Percentiles rank a stretch among this genome's conserved stretches.
Evolutionary conservation across 2,113 vertebrate species (phyloP).

Genomic region (Dipodomys merriami): DNA sequence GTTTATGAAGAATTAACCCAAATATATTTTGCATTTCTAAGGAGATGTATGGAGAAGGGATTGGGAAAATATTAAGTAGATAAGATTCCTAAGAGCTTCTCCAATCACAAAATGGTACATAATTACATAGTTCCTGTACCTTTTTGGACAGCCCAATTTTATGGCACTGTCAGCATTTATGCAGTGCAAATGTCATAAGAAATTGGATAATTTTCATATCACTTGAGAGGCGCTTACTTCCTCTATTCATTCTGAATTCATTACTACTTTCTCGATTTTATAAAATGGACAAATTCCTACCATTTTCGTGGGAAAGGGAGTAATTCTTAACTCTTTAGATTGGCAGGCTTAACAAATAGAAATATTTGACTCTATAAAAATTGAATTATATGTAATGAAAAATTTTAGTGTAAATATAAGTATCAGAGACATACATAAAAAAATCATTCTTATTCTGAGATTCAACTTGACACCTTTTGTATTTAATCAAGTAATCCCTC

Average conservation of each 20-base stretch:
- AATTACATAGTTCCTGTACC: conserved; percentile 10
- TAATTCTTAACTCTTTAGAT: background rate
- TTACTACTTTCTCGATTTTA: conserved; percentile 34
- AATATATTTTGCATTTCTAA: conserved; percentile 42
- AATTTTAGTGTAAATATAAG: conserved; percentile 21
- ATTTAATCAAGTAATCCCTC: background rate
- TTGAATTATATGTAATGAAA: conserved; percentile 45
- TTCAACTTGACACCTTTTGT: background rate
- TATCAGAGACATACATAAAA: background rate
- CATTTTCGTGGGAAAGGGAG: background rate
- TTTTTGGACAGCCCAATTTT: conserved; percentile 22
- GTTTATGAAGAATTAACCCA: background rate
- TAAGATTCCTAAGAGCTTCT: conserved; percentile 45
- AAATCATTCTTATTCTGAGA: background rate
- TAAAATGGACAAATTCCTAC: conserved; percentile 30
- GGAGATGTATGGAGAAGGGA: background rate
- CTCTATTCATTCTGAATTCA: conserved; percentile 12
- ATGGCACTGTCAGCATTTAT: background rate
- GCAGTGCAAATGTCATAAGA: conserved; percentile 39
- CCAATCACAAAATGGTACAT: background rate
- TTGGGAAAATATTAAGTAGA: background rate
- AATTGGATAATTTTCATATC: conserved; percentile 54
- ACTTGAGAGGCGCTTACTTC: conserved; percentile 19
- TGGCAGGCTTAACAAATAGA: conserved; percentile 38
- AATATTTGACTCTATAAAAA: background rate